Conservation (phyloP, 37 sponge, comb jelly and placozoan genomes). For the Mnemiopsis leidyi region DNA sequence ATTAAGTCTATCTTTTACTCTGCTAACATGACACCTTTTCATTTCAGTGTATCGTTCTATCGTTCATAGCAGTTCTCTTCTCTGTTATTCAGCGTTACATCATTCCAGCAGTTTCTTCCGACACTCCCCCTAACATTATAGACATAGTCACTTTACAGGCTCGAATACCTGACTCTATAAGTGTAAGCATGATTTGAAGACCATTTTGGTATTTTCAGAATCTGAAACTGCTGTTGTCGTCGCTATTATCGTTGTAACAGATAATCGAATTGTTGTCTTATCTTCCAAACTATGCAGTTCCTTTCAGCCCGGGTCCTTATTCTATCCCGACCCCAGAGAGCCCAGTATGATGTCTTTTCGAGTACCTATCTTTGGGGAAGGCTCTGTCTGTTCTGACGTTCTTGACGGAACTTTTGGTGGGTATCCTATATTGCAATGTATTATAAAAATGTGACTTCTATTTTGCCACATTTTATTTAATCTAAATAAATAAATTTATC, state of each 20-base stretch:
- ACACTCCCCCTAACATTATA: neutral
- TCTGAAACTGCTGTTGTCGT: no score
- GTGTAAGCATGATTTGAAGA: no score
- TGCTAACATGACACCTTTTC: no score
- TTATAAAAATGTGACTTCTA: no score
- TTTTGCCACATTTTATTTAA: no score
- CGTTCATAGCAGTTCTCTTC: neutral
- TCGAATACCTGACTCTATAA: neutral
- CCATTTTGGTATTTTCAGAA: no score
- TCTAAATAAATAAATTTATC: no score
- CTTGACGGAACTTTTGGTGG: constrained; percentile 42
- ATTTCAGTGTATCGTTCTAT: neutral
- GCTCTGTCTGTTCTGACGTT: neutral
- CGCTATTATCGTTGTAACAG: no score
- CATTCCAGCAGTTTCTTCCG: neutral
- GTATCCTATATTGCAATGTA: no score
- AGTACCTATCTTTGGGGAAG: constrained; percentile 35
- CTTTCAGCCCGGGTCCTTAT: constrained; percentile 38
- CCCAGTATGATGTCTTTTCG: constrained; percentile 6
- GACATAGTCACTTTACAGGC: constrained; percentile 42
- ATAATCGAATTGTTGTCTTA: no score
- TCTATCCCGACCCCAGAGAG: neutral
- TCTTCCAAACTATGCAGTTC: neutral
- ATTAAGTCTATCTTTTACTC: no score
- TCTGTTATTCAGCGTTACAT: constrained; percentile 6